Base-by-base conservation (phyloP, 2,888 invertebrate genomes). In the Morpho deidamia region DNA sequence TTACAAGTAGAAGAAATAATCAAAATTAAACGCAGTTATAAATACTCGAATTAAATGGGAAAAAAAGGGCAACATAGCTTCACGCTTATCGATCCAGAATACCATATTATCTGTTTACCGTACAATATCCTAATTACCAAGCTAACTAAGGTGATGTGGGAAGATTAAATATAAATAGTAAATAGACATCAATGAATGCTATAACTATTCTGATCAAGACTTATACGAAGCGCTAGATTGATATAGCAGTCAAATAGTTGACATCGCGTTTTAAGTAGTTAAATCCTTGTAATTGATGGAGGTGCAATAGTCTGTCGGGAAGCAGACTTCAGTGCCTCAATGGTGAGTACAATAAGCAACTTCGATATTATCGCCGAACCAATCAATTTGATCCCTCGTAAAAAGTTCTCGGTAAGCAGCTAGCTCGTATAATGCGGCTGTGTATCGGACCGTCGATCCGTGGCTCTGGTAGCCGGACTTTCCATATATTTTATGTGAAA, bases 341-440 rank as follows among this genome's bases (percentile, higher is more conserved):
- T 51, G 53, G 58, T 56, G 65, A 63, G 66, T 66, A 83, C 79
- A 81, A 84, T 81, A 74, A 78, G 71, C 73, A 72, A 74, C 77
- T 75, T 70, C 69, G 88, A 89, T 89, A 80, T 77, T 86, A 89
- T 89, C 89, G 73, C 72, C 74, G 74, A 83, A 85, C 88, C 86
- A 87, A 89, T 89, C 89, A 88, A 89, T 89, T 89, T 87, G 85
- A 88, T 87, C 85, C 85, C 85, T 83, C 84, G 83, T 87, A 89
- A 39, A 59, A 89, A 87, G 79, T 80, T 82, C 83, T 82, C 78
- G 74, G 86, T 74, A 79, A 78, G 81, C 78, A 79, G 79, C 80
- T 75, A 78, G 79, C 72, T 71, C 72, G 79, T 74, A 84, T 83
- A 84, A 83, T 83, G 71, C 78, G 67, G 70, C 61, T 67, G 66